These are phyloP conservation scores for Caenorhabditis uteleia DNA, from an alignment of 2,888 invertebrate species.

Conservation along the genomic window DNA sequence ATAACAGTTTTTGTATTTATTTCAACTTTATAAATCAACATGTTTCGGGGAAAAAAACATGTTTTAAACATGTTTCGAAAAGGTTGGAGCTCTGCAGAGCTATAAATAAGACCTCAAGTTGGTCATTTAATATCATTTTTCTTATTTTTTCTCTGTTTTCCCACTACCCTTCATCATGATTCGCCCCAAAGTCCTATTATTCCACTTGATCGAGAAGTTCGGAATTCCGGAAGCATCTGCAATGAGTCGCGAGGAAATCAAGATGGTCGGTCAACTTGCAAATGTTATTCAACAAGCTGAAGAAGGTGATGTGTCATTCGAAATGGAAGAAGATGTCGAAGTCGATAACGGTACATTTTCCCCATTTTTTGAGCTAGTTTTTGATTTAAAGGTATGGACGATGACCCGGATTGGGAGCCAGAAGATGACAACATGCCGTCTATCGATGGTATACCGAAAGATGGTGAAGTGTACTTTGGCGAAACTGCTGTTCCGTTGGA, in stretches of 20 bases:
- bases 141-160: too few species aligned
- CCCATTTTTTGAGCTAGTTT: background rate
- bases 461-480: background rate
- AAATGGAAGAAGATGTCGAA: background rate
- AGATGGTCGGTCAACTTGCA: background rate
- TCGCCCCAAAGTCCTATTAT: too few species aligned
- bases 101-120: too few species aligned
- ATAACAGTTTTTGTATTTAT: too few species aligned
- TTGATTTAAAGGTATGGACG: background rate
- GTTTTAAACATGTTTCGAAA: too few species aligned
- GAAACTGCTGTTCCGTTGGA: background rate
- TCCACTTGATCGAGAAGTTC: too few species aligned
- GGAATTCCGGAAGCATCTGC: too few species aligned
- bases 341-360: background rate
- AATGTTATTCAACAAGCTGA: background rate
- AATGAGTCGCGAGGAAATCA: background rate
- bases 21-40: too few species aligned
- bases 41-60: too few species aligned
- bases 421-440: background rate
- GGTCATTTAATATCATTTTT: too few species aligned
- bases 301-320: background rate
- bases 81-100: too few species aligned
- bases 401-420: background rate
- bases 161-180: too few species aligned
- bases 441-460: background rate